Conservation (phyloP, 1,140 invertebrate species). For the Drosophila pseudoananassae region DNA sequence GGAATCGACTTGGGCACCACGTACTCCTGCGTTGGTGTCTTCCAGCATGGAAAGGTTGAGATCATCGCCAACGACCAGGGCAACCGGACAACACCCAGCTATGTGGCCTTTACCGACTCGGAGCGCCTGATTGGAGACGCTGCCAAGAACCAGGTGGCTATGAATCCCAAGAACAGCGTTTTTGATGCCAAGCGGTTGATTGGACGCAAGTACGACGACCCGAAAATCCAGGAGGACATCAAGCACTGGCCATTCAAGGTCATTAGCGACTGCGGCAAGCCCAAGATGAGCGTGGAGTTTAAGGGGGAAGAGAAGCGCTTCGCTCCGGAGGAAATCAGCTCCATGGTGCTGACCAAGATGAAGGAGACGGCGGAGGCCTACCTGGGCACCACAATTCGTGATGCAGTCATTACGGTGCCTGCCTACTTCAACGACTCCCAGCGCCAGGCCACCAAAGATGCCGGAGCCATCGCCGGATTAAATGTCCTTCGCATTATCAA, state of each 20-base stretch:
- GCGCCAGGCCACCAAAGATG: constrained; percentile 88
- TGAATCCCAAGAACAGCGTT: constrained; percentile 93
- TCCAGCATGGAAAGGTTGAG: constrained; percentile 93
- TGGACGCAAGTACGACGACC: constrained; percentile 88
- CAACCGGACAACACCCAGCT: constrained; percentile 94
- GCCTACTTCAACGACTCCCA: constrained; percentile 88
- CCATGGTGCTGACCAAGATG: constrained; percentile 92
- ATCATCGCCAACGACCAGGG: constrained; percentile 97
- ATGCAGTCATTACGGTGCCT: constrained; percentile 87
- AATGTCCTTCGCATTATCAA: constrained; percentile 90
- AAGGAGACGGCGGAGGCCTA: constrained; percentile 92
- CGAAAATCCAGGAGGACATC: constrained; percentile 90
- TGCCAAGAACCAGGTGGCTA: constrained; percentile 89
- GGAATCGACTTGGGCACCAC: constrained; percentile 92
- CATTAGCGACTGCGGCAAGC: constrained; percentile 87
- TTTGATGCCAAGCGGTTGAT: constrained; percentile 90
- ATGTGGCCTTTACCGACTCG: constrained; percentile 95
- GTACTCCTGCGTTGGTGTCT: constrained; percentile 92
- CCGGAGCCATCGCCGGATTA: constrained; percentile 88
- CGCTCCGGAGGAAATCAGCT: constrained; percentile 90
- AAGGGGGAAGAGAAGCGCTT: constrained; percentile 90
- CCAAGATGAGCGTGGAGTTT: constrained; percentile 89
- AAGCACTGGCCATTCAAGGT: constrained; percentile 91
- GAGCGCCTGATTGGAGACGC: constrained; percentile 94
- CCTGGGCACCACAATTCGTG: constrained; percentile 88